These are phyloP conservation scores for Erpobdella octoculata DNA, from an alignment of 2,888 invertebrate species.

Conservation along the genomic window DNA sequence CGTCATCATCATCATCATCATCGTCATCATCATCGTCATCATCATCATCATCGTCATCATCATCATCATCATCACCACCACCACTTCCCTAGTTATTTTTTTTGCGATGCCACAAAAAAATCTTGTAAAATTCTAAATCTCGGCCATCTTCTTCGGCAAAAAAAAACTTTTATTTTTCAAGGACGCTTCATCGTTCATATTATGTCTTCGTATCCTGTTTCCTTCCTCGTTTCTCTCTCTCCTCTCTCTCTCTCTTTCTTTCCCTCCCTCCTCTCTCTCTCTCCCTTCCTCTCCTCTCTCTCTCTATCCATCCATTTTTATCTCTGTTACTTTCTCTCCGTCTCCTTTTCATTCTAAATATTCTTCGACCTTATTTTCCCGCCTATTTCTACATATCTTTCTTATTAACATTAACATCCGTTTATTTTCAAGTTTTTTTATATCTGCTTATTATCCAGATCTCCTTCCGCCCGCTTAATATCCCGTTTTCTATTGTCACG, in stretches of 20 bases:
- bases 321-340: too few species aligned
- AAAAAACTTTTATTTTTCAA: too few species aligned
- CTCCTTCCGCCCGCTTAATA: too few species aligned
- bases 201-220: background rate
- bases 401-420: background rate
- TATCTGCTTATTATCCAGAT: too few species aligned
- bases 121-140: too few species aligned
- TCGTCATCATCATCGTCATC: constrained; percentile 22
- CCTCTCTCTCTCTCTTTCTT: background rate
- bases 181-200: background rate
- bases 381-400: background rate
- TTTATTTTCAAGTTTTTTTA: background rate
- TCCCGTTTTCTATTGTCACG: too few species aligned
- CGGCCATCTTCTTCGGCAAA: too few species aligned
- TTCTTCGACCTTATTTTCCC: too few species aligned
- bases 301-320: too few species aligned
- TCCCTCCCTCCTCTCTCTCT: background rate
- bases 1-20: constrained; percentile 29
- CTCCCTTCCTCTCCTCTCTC: background rate
- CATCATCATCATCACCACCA: constrained; percentile 19
- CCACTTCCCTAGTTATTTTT: background rate
- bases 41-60: constrained; percentile 7
- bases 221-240: background rate
- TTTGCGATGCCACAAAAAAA: too few species aligned
- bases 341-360: background rate